phyloP scores from a whole-genome alignment of 2,797 vertebrate genomes.

The Acomys russatus region DNA sequence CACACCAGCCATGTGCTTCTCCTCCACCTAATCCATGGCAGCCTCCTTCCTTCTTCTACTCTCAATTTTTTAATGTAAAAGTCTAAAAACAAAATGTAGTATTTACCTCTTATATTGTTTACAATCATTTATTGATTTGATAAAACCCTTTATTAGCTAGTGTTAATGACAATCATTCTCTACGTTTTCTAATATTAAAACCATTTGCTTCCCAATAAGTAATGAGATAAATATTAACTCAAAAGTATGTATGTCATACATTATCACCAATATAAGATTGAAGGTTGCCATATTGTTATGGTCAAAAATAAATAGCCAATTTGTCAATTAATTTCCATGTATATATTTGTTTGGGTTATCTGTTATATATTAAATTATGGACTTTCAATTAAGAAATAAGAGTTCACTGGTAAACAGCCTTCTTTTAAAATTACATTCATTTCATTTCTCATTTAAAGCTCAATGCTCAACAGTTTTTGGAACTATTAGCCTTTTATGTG shows the following conservation, averaged over 20 bases:
- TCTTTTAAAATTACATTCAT: conserved; percentile 57
- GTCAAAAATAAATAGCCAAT: no score
- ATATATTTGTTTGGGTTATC: conserved; percentile 42
- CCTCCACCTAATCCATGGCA: no score
- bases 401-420: conserved; percentile 47
- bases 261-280: conserved; percentile 2
- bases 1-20: no score
- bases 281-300: conserved; percentile 38
- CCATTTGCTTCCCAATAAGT: conserved; percentile 51
- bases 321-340: conserved; percentile 63
- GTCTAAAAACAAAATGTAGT: conserved; percentile 17
- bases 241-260: conserved; percentile 7
- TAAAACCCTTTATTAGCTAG: conserved; percentile 40
- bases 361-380: conserved; percentile 63
- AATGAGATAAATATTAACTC: conserved; percentile 47
- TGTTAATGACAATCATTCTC: background rate
- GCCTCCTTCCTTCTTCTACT: no score
- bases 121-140: conserved; percentile 54
- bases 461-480: conserved; percentile 29
- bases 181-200: background rate
- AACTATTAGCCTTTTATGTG: conserved; percentile 50
- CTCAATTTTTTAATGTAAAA: conserved; percentile 40
- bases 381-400: conserved; percentile 60
- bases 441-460: conserved; percentile 61
- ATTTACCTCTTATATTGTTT: conserved; percentile 50